Evolutionary conservation across 2,888 invertebrate genomes (phyloP).

Genomic region (Eubasilissa splendida): DNA sequence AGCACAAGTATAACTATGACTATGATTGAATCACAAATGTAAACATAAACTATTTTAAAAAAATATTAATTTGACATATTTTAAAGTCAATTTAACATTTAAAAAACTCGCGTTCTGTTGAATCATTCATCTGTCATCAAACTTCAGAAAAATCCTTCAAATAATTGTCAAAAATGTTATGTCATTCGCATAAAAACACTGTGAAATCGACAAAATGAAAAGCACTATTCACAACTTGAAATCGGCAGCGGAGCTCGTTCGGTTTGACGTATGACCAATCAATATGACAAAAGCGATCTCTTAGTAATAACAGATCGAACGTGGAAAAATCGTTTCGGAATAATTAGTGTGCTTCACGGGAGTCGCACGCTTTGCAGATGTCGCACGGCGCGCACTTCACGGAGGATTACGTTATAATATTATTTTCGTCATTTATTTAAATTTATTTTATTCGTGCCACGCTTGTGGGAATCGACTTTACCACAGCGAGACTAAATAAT

Average conservation of each 20-base stretch:
- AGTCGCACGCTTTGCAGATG: slow-evolving; percentile 16
- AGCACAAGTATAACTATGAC: too few species aligned
- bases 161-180: too few species aligned
- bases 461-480: neutral
- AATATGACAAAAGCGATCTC: slow-evolving; percentile 13
- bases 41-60: too few species aligned
- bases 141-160: too few species aligned
- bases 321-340: slow-evolving; percentile 31
- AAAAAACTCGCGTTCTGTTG: too few species aligned
- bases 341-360: slow-evolving; percentile 32
- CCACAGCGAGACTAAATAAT: slow-evolving; percentile 7
- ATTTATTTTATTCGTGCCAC: slow-evolving; percentile 26
- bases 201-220: too few species aligned
- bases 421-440: slow-evolving; percentile 32
- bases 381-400: slow-evolving; percentile 13
- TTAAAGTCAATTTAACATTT: too few species aligned
- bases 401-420: slow-evolving; percentile 4
- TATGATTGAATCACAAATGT: too few species aligned
- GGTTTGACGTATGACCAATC: slow-evolving; percentile 28
- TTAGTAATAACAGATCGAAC: neutral
- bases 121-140: too few species aligned
- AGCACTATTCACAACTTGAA: too few species aligned
- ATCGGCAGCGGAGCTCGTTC: neutral
- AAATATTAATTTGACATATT: too few species aligned
- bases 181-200: too few species aligned